A percentile compares a stretch with the other conserved stretches of the same genome.
Conservation (phyloP, 1,140 invertebrate genomes). For the Andricus grossulariae region DNA sequence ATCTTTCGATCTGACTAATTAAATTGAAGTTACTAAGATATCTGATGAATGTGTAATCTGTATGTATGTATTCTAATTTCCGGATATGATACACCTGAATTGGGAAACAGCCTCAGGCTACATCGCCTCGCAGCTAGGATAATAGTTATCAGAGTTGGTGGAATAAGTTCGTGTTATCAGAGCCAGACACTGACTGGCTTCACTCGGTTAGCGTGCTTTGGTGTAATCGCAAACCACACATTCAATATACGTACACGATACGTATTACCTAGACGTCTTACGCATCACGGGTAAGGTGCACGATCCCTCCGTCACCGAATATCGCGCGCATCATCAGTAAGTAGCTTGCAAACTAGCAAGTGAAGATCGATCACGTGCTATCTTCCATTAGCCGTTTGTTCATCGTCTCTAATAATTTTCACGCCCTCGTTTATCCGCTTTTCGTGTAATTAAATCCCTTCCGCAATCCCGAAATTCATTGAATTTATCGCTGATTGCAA, state of each 20-base stretch:
- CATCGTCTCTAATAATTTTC: conserved; percentile 6
- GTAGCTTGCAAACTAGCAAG: conserved; percentile 1
- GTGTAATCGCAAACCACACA: conserved; percentile 12
- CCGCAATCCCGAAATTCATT: conserved; percentile 1
- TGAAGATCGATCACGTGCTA: conserved; percentile 3
- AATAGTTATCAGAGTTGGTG: conserved; percentile 28
- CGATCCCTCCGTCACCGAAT: conserved; percentile 25
- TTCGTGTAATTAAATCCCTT: not conserved
- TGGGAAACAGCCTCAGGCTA: conserved; percentile 19
- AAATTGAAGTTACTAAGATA: too few relatives aligned
- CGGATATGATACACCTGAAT: conserved; percentile 1
- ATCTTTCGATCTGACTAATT: too few relatives aligned
- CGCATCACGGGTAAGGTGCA: not conserved
- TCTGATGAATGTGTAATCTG: too few relatives aligned
- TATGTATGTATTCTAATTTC: not conserved
- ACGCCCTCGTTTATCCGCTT: not conserved
- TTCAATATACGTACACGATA: conserved; percentile 6
- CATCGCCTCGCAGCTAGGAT: conserved; percentile 9
- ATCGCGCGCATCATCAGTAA: not conserved
- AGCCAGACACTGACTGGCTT: conserved; percentile 22
- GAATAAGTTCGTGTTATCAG: conserved; percentile 30
- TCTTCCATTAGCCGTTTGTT: conserved; percentile 6
- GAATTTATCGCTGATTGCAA: conserved; percentile 22
- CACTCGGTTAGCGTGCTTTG: conserved; percentile 22
- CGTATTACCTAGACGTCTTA: not conserved